Conservation (phyloP, 92 coral and sea anemone species). For the Zoanthus sociatus region DNA sequence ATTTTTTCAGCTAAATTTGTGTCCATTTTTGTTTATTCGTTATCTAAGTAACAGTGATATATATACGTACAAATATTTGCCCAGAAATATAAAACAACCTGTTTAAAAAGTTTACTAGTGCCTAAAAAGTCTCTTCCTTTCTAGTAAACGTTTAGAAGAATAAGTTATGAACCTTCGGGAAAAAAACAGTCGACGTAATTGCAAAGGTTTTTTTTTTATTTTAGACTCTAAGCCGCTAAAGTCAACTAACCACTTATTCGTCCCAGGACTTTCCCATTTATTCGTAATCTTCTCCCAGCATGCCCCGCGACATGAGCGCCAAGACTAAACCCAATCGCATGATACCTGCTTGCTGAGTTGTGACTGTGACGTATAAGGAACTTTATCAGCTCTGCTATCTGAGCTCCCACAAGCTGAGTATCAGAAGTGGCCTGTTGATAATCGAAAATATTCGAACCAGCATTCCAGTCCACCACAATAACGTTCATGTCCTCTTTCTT, state of each 20-base stretch:
- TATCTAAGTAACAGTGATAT: no score
- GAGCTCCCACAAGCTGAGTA: conserved; percentile 80
- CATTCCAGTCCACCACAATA: conserved; percentile 71
- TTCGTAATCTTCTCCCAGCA: conserved; percentile 65
- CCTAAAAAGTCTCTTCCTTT: no score
- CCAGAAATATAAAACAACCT: no score
- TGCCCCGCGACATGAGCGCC: conserved; percentile 83
- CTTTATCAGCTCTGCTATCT: conserved; percentile 76
- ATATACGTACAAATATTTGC: no score
- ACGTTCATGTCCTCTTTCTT: conserved; percentile 69
- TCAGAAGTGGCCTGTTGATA: conserved; percentile 73
- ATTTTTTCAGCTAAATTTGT: no score
- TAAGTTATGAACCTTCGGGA: no score
- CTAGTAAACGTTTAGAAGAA: no score
- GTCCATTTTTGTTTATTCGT: no score
- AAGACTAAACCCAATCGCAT: no score
- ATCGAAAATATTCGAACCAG: conserved; percentile 52
- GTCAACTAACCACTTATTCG: conserved; percentile 75
- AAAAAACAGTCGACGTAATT: no score
- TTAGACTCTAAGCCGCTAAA: not conserved
- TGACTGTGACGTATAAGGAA: conserved; percentile 66
- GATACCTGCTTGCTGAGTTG: conserved; percentile 50
- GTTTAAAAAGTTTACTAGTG: no score
- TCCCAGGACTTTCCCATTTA: conserved; percentile 44
- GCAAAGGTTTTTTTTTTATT: no score